These are phyloP conservation scores for Athene cunicularia DNA, from an alignment of 2,113 vertebrate genomes.

Conservation along the genomic window DNA sequence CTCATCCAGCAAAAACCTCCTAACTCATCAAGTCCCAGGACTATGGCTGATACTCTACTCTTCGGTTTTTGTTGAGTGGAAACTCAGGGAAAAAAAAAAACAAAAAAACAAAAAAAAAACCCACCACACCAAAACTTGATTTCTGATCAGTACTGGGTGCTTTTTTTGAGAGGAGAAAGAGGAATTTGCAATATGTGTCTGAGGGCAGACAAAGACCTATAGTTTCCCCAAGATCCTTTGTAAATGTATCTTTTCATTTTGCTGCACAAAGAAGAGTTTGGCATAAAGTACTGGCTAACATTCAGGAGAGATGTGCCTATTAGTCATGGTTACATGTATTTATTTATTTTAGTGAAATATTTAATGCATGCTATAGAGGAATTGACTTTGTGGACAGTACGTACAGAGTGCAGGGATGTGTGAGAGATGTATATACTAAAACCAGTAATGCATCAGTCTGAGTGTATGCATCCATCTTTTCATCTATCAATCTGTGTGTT, in stretches of 20 bases:
- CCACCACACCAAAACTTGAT: not conserved
- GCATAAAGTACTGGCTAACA: not conserved
- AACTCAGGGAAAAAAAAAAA: not conserved
- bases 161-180: slow-evolving; percentile 11
- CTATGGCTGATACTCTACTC: not conserved
- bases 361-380: not conserved
- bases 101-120: no score
- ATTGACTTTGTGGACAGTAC: slow-evolving; percentile 13
- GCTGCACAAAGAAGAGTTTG: slow-evolving; percentile 7
- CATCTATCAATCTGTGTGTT: slow-evolving; percentile 4
- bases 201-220: not conserved
- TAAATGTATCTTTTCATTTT: slow-evolving; percentile 25
- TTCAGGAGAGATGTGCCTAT: not conserved
- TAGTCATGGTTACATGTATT: slow-evolving; percentile 3
- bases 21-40: slow-evolving; percentile 10
- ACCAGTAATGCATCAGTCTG: not conserved
- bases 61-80: not conserved
- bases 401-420: slow-evolving; percentile 13
- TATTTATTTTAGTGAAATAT: slow-evolving; percentile 60
- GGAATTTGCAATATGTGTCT: not conserved
- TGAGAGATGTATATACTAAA: not conserved
- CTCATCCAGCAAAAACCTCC: slow-evolving; percentile 13
- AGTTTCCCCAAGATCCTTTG: not conserved
- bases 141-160: not conserved
- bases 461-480: slow-evolving; percentile 11